Percentiles rank a stretch among this genome's conserved stretches.
These are phyloP conservation scores for Sylvietta virens DNA, from an alignment of 2,113 vertebrate species.

Conservation along the genomic window DNA sequence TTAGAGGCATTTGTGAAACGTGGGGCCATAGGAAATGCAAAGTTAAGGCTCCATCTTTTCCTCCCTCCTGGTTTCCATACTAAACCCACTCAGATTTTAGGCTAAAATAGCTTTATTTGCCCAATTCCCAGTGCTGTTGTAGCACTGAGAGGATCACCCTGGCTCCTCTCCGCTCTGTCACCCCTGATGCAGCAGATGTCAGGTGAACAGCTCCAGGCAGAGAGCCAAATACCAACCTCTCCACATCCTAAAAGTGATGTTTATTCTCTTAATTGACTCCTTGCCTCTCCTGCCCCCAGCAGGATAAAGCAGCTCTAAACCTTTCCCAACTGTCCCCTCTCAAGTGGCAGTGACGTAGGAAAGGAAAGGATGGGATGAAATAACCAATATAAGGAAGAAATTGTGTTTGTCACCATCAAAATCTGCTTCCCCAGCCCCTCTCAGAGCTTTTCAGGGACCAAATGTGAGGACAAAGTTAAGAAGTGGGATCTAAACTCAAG, in stretches of 20 bases:
- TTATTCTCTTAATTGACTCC: not conserved
- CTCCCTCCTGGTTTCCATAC: not conserved
- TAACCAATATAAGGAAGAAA: not conserved
- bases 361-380: not conserved
- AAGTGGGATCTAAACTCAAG: not conserved
- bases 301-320: not conserved
- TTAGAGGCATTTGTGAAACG: not conserved
- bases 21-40: not conserved
- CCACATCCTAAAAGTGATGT: not conserved
- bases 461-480: not conserved
- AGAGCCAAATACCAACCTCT: not conserved
- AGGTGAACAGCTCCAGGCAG: not conserved
- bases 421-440: not conserved
- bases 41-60: not conserved
- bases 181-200: not conserved
- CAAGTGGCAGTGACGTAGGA: not conserved
- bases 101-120: not conserved
- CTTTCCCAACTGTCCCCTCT: not conserved
- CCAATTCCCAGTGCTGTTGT: not conserved
- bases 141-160: not conserved
- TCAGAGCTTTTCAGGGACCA: fast-evolving
- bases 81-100: not conserved
- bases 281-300: fast-evolving
- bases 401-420: fast-evolving
- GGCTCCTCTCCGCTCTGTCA: not conserved